These are phyloP conservation scores for Drosophila merina DNA, from an alignment of 2,888 invertebrate species.

Conservation along the genomic window DNA sequence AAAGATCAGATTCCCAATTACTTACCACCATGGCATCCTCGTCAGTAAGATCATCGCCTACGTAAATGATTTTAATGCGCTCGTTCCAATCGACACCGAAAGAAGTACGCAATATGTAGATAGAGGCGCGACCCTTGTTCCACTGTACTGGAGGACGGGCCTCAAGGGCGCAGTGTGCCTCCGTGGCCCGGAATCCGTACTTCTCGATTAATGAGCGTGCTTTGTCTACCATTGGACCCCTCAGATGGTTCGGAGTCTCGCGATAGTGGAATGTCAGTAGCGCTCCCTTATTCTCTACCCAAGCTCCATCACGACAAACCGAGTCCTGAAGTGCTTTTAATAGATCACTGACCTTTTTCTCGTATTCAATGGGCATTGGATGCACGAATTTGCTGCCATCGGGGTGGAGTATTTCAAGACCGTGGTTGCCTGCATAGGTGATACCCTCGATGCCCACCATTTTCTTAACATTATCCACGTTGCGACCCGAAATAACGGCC, in stretches of 20 bases:
- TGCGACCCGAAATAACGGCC: conserved; percentile 93
- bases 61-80: conserved; percentile 94
- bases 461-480: conserved; percentile 93
- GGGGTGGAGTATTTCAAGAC: conserved; percentile 94
- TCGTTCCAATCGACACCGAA: conserved; percentile 97
- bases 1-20: conserved; percentile 4
- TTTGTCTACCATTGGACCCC: conserved; percentile 88
- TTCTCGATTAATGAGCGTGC: conserved; percentile 90
- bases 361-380: conserved; percentile 94
- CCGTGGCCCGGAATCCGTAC: conserved; percentile 91
- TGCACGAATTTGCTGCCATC: conserved; percentile 96
- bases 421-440: conserved; percentile 95
- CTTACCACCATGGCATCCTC: conserved; percentile 95
- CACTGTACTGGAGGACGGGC: conserved; percentile 95
- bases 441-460: conserved; percentile 97
- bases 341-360: conserved; percentile 90
- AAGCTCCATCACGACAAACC: conserved; percentile 93
- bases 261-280: conserved; percentile 94
- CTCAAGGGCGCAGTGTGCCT: conserved; percentile 94
- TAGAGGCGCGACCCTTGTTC: conserved; percentile 95
- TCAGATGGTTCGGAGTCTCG: conserved; percentile 89
- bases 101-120: conserved; percentile 94
- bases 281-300: conserved; percentile 96
- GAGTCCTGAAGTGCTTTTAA: conserved; percentile 92
- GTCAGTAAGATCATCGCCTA: conserved; percentile 94